phyloP scores from a whole-genome alignment of 2,888 invertebrate species.

The Heliconius sara region DNA sequence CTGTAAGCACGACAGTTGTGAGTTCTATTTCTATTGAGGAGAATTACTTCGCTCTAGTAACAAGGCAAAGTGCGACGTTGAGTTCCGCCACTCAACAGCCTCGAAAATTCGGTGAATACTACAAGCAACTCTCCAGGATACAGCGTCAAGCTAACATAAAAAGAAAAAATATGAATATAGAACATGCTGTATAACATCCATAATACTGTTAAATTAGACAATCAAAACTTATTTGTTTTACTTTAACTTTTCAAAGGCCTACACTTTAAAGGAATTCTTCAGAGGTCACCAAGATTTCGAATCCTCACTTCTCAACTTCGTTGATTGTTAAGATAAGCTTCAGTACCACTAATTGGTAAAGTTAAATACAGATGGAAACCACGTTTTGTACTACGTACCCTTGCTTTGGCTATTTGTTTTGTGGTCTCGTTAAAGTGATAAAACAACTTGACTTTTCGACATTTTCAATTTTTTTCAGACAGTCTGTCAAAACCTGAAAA shows the following conservation, averaged over 20 bases:
- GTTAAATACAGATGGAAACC: conserved; percentile 45
- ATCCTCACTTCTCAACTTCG: conserved; percentile 40
- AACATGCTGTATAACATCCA: not conserved
- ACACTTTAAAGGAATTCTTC: conserved; percentile 18
- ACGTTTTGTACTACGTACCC: conserved; percentile 34
- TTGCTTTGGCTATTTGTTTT: conserved; percentile 25
- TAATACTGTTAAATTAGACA: not conserved
- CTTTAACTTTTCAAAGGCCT: conserved; percentile 23
- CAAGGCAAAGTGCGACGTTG: no score
- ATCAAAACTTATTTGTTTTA: conserved; percentile 14
- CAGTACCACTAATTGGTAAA: conserved; percentile 47
- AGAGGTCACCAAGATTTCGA: conserved; percentile 32
- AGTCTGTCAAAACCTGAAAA: not conserved
- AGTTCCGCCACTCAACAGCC: no score
- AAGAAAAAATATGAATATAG: not conserved
- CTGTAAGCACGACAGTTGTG: no score
- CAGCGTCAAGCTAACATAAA: no score
- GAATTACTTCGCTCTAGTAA: no score
- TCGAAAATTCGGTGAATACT: no score
- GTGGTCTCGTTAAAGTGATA: conserved; percentile 21
- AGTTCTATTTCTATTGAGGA: no score
- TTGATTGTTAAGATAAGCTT: conserved; percentile 45
- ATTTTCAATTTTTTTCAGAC: conserved; percentile 11
- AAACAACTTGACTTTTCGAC: conserved; percentile 8
- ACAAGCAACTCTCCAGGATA: no score